Evolutionary conservation across 2,888 invertebrate genomes (phyloP), one percentile per base, ranked within the genome.

Genomic region (Petrolisthes cinctipes): DNA sequence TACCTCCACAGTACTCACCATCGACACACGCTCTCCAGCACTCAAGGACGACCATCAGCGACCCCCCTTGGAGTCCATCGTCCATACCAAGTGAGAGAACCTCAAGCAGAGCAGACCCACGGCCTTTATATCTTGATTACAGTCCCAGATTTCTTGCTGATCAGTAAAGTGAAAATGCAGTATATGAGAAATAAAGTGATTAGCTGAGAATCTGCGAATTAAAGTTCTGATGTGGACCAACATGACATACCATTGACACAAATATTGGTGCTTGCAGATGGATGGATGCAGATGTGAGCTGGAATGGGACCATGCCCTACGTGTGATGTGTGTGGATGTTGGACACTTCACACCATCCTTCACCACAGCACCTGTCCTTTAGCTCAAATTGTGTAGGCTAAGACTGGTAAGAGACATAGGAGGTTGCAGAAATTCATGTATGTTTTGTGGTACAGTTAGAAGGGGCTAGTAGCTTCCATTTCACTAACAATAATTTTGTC

Each of bases 51-150:
- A 88, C 51, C 81, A 81, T 37, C 76, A 66, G 61, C 37, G 56
- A 17, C 76, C 82, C 17, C 66, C 80, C n/a, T 20, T 88, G n/a
- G 87, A 88, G 68, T 81, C 57, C 66, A 61, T 88, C 84, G 81
- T 88, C 20, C 87, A 84, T 53, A 88, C 87, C 5, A 88, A 88
- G 87, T 88, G 66, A 68, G 83, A 37, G 81, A 4, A 66, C n/a
- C 53, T 9, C 53, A 76, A n/a, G 37, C 84, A 78, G 5, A 20
- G 75, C 56, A 23, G 54, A 75, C 56, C 23, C 73, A 83, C 20
- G 23, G 23, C 20, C 73, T 73, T 14, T 73, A 9, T 73, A 20
- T 20, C 37, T 75, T 75, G 7, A 75, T 75, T n/a, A 75, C 4
- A 7, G 17, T 68, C 66, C 9, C 2, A 61, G 17, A 61, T 61